A percentile compares a stretch with the other conserved stretches of the same genome.
Conservation (phyloP, 2,113 vertebrate species). For the Quiscalus mexicanus region DNA sequence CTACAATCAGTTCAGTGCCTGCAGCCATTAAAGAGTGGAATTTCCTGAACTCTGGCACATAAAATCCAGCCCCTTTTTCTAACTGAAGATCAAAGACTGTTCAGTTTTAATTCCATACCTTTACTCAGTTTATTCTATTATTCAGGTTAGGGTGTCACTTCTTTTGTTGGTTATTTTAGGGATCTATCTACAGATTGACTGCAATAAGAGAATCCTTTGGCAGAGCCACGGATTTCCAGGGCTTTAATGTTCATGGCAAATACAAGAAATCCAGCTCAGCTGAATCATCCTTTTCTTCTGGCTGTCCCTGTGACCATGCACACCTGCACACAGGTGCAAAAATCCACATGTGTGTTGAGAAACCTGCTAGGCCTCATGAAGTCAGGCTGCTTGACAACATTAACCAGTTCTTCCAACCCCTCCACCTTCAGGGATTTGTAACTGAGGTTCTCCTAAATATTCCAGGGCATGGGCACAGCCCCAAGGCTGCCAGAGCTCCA, state of each 20-base stretch:
- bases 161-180: background rate
- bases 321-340: background rate
- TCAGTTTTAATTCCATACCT: background rate
- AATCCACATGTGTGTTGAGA: background rate
- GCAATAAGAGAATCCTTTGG: background rate
- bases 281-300: background rate
- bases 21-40: background rate
- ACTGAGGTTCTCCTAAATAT: background rate
- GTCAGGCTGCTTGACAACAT: background rate
- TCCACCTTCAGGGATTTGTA: background rate
- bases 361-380: background rate
- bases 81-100: background rate
- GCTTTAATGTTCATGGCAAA: background rate
- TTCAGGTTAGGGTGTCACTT: background rate
- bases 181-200: background rate
- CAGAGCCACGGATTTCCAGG: background rate
- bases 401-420: background rate
- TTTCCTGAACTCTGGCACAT: background rate
- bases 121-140: background rate
- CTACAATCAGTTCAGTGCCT: accelerated
- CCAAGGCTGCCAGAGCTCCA: background rate
- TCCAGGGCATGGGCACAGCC: accelerated
- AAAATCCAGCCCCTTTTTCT: background rate
- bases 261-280: background rate
- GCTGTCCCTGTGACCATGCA: background rate